Evolutionary conservation across 2,113 vertebrate species (phyloP).

Genomic region (Bombycilla garrulus): DNA sequence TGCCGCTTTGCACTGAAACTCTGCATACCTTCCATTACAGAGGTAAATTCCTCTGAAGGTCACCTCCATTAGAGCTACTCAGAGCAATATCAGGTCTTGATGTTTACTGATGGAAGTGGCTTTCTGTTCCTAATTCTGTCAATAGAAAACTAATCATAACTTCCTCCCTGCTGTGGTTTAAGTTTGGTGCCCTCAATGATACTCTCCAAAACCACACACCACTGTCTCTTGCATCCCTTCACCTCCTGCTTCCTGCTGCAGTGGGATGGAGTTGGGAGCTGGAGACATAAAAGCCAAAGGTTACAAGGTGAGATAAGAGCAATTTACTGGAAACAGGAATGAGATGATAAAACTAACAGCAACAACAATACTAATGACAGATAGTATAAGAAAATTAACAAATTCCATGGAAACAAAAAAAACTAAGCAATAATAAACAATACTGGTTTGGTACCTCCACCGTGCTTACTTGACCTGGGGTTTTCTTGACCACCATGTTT

Average conservation of each 20-base stretch:
- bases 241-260: not conserved
- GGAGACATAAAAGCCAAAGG: not conserved
- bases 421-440: not conserved
- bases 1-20: not conserved
- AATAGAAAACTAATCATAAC: not conserved
- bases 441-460: accelerated
- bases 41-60: not conserved
- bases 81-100: not conserved
- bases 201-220: not conserved
- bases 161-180: not conserved
- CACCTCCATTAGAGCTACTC: not conserved
- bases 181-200: not conserved
- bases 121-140: not conserved
- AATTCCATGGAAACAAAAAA: not conserved
- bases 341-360: not conserved
- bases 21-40: not conserved
- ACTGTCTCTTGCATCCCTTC: not conserved
- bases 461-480: not conserved
- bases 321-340: not conserved
- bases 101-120: not conserved
- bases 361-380: not conserved
- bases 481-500: no score
- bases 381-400: not conserved
- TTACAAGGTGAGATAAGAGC: not conserved
- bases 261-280: not conserved